Conservation (phyloP, 2,113 vertebrate genomes). For the Syngnathus floridae region DNA sequence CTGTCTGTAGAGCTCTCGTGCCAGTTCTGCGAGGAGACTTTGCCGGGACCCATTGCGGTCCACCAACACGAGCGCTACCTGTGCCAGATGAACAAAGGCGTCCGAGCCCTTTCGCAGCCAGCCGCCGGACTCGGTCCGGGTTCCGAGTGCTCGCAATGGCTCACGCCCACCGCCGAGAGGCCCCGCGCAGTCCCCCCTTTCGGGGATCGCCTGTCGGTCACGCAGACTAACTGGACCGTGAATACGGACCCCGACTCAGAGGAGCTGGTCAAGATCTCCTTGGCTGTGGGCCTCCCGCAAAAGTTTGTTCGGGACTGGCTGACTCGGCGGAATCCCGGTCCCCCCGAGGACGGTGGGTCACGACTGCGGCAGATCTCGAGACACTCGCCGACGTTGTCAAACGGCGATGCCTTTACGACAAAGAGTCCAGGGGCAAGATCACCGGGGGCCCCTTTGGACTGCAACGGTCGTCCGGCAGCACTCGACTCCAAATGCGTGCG, state of each 20-base stretch:
- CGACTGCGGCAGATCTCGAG: slow-evolving; percentile 68
- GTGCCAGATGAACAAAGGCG: slow-evolving; percentile 98
- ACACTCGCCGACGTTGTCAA: slow-evolving; percentile 88
- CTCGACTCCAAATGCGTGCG: slow-evolving; percentile 99
- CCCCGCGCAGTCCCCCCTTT: slow-evolving; percentile 80
- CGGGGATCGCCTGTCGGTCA: slow-evolving; percentile 98
- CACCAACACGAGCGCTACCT: slow-evolving; percentile 98
- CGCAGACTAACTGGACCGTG: slow-evolving; percentile 98
- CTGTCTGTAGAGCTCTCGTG: slow-evolving; percentile 92
- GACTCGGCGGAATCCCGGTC: slow-evolving; percentile 87
- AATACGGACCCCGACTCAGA: slow-evolving; percentile 98
- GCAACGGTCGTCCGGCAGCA: slow-evolving; percentile 89
- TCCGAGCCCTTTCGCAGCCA: slow-evolving; percentile 96
- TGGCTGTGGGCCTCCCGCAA: slow-evolving; percentile 99
- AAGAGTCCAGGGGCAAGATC: slow-evolving; percentile 81
- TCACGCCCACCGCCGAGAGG: slow-evolving; percentile 93
- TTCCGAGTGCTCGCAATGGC: slow-evolving; percentile 77
- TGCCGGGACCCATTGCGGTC: slow-evolving; percentile 92
- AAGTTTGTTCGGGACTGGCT: slow-evolving; percentile 99
- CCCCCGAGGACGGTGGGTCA: slow-evolving; percentile 67
- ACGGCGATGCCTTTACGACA: slow-evolving; percentile 82
- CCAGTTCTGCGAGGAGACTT: slow-evolving; percentile 96
- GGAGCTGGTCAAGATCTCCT: slow-evolving; percentile 99
- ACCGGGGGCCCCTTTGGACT: slow-evolving; percentile 96
- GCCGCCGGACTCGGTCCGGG: slow-evolving; percentile 82